These are phyloP conservation scores for Lasioglossum marginatum DNA, from an alignment of 2,888 invertebrate species.

Conservation along the genomic window DNA sequence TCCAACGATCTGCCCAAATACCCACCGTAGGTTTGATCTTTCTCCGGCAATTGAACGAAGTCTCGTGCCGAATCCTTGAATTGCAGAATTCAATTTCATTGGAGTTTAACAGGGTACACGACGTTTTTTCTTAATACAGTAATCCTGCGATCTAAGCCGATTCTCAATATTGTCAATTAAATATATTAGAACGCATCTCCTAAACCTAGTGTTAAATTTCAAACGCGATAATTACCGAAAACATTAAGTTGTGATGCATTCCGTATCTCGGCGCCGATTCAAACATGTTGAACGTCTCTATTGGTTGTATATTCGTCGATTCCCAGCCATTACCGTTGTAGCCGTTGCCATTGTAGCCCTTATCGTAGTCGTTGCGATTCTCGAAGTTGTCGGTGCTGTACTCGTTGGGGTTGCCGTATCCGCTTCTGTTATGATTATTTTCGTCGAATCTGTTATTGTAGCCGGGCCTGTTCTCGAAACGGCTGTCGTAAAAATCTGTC, in stretches of 20 bases:
- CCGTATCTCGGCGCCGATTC: conserved; percentile 90
- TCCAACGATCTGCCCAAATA: conserved; percentile 90
- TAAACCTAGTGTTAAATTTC: neutral
- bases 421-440: conserved; percentile 71
- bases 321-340: conserved; percentile 65
- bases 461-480: conserved; percentile 68
- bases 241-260: conserved; percentile 90
- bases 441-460: conserved; percentile 65
- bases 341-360: conserved; percentile 51
- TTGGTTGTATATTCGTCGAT: conserved; percentile 82
- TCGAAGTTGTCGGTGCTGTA: conserved; percentile 55
- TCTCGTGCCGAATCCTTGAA: conserved; percentile 90
- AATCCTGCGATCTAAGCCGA: no score
- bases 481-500: conserved; percentile 67
- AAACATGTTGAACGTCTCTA: conserved; percentile 90
- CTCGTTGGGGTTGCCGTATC: conserved; percentile 64
- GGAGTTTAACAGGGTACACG: neutral
- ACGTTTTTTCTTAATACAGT: neutral
- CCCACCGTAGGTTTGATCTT: conserved; percentile 90
- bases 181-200: neutral
- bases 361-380: conserved; percentile 68
- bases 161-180: neutral
- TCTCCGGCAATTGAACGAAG: conserved; percentile 89
- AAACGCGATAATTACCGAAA: conserved; percentile 87
- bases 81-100: neutral